Evolutionary conservation across 2,113 vertebrate species (phyloP).

Genomic region (Myotis davidii): DNA sequence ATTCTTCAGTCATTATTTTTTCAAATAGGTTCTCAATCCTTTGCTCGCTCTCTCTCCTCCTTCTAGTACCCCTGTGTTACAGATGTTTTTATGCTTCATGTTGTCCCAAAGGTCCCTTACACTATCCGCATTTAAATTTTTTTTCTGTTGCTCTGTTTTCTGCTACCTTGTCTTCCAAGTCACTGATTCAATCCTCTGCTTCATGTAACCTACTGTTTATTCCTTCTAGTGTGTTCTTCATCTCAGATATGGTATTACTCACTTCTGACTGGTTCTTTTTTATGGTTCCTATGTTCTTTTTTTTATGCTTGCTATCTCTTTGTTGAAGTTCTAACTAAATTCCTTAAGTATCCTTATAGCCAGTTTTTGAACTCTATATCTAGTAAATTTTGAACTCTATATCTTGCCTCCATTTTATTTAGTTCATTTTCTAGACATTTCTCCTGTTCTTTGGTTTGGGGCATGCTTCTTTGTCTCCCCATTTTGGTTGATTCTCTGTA

Average conservation of each 20-base stretch:
- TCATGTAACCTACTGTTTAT: background rate
- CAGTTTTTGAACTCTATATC: background rate
- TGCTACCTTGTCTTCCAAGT: background rate
- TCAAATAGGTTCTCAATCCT: background rate
- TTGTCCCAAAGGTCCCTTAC: background rate
- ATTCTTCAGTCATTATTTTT: background rate
- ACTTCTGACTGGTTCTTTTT: background rate
- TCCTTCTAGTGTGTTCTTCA: background rate
- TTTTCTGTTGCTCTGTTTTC: background rate
- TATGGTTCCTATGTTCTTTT: background rate
- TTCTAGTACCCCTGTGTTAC: background rate
- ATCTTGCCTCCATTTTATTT: background rate
- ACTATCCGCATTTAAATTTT: background rate
- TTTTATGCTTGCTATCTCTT: background rate
- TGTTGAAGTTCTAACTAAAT: background rate
- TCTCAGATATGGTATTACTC: background rate
- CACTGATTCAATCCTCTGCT: background rate
- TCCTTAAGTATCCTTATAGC: background rate
- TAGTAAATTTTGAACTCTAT: background rate
- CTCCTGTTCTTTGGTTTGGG: background rate
- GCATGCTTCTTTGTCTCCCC: background rate
- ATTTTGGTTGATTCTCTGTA: background rate
- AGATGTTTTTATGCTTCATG: background rate
- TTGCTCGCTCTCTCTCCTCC: background rate
- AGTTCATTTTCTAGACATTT: background rate